phyloP scores from a whole-genome alignment of 2,888 invertebrate genomes.

The Agrotis ipsilon region DNA sequence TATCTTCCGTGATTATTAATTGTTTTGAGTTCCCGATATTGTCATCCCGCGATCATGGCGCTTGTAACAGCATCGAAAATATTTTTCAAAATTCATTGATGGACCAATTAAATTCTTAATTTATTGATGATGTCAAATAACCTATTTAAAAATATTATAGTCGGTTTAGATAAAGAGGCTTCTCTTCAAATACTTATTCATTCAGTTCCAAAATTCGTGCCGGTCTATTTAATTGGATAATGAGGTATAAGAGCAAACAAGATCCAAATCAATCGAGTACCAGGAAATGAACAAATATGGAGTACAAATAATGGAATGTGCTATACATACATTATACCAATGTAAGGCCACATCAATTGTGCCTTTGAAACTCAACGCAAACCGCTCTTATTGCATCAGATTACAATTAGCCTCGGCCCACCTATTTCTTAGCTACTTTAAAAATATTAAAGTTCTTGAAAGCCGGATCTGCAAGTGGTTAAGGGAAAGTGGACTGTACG shows the following conservation, averaged over 20 bases:
- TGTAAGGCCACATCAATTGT: conserved; percentile 51
- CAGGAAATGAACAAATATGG: conserved; percentile 42
- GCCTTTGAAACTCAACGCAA: conserved; percentile 40
- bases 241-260: conserved; percentile 35
- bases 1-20: no score
- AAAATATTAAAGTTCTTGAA: conserved; percentile 54
- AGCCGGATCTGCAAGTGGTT: conserved; percentile 46
- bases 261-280: conserved; percentile 31
- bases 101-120: no score
- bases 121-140: no score
- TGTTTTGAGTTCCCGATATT: no score
- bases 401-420: conserved; percentile 65
- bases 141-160: no score
- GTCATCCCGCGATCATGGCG: no score
- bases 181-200: conserved; percentile 4
- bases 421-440: conserved; percentile 52
- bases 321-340: conserved; percentile 51
- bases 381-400: conserved; percentile 63
- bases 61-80: no score
- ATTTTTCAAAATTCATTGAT: no score
- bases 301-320: conserved; percentile 46
- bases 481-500: conserved; percentile 23
- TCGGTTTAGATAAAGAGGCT: neutral
- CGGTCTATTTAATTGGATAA: conserved; percentile 41
- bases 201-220: neutral